phyloP scores from a whole-genome alignment of 1,140 invertebrate species.

The Polypedilum vanderplanki region DNA sequence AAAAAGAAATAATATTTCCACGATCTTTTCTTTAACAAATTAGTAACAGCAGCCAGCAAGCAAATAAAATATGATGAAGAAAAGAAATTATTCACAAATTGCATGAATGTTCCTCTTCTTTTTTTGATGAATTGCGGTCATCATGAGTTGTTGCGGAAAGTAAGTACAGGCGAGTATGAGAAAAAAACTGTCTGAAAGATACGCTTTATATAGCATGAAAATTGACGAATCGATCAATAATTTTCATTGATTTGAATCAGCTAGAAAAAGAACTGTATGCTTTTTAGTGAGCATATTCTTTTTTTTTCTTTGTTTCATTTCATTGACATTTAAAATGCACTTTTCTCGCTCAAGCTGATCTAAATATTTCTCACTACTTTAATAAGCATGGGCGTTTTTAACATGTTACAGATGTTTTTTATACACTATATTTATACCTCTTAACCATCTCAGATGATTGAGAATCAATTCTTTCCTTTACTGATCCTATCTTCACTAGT shows the following conservation, averaged over 20 bases:
- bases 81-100: not conserved
- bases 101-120: not conserved
- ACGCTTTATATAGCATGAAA: slow-evolving; percentile 12
- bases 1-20: not conserved
- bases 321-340: not conserved
- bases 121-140: slow-evolving; percentile 8
- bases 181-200: not conserved
- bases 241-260: not conserved
- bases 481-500: slow-evolving; percentile 9
- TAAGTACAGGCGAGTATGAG: too few relatives aligned
- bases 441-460: slow-evolving; percentile 22
- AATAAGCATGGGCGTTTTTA: not conserved
- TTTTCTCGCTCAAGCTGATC: not conserved
- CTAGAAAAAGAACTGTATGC: too few relatives aligned
- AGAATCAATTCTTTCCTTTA: slow-evolving; percentile 25
- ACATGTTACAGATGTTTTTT: not conserved
- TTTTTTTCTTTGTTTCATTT: not conserved
- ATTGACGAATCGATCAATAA: slow-evolving; percentile 18
- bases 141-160: not conserved
- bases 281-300: slow-evolving; percentile 2
- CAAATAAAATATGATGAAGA: not conserved
- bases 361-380: not conserved
- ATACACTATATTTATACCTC: not conserved
- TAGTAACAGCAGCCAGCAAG: not conserved
- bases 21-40: not conserved